phyloP scores from a whole-genome alignment of 2,113 vertebrate species.

The Prinia subflava region DNA sequence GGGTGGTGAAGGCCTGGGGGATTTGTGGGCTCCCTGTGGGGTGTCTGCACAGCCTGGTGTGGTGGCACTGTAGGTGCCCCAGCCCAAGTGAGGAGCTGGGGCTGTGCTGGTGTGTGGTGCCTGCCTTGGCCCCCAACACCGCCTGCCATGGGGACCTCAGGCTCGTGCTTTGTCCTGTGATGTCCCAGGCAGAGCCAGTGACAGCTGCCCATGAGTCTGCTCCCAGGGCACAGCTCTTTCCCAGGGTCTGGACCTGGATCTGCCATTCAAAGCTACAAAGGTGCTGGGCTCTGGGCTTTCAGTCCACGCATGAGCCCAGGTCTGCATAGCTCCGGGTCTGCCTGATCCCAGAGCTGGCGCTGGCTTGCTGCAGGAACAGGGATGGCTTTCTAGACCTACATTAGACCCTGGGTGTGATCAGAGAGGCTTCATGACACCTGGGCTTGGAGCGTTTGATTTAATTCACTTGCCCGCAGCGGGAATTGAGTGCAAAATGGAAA shows the following conservation, averaged over 20 bases:
- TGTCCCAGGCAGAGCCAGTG: rapidly evolving
- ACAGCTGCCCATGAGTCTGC: background rate
- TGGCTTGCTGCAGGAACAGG: background rate
- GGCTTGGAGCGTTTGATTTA: background rate
- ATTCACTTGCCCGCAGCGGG: background rate
- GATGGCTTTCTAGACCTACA: background rate
- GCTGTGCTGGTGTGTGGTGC: background rate
- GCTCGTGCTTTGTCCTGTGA: background rate
- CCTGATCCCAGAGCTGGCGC: background rate
- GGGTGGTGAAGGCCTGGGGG: too few species aligned
- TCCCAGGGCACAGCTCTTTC: background rate
- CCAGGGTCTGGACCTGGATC: too few species aligned
- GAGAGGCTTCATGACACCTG: background rate
- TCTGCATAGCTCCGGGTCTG: rapidly evolving
- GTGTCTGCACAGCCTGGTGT: background rate
- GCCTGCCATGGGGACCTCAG: background rate
- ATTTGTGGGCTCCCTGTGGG: background rate
- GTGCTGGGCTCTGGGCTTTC: background rate
- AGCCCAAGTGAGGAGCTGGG: rapidly evolving
- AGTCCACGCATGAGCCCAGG: rapidly evolving
- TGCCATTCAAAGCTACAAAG: background rate
- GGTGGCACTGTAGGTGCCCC: background rate
- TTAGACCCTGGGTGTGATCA: background rate
- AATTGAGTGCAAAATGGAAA: background rate
- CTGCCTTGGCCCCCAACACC: background rate